Conservation (phyloP, 2,888 invertebrate genomes). For the Diploptera punctata region DNA sequence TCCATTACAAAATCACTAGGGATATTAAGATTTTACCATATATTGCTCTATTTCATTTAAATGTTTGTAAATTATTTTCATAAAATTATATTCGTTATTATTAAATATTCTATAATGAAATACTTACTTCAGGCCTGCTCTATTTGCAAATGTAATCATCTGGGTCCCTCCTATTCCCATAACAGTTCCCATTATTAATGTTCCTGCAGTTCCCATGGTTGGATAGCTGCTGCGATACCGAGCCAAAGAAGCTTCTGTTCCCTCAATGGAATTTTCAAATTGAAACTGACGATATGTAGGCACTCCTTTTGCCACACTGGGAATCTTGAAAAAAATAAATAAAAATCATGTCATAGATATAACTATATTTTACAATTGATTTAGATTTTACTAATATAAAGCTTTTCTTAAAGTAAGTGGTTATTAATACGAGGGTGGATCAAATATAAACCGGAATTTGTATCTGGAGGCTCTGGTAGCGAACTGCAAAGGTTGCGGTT, state of each 20-base stretch:
- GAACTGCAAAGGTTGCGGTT: too few species aligned
- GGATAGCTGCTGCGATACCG: conserved; percentile 41
- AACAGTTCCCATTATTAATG: background rate
- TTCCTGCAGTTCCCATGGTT: conserved; percentile 36
- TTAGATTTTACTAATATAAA: too few species aligned
- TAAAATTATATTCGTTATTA: too few species aligned
- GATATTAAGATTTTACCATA: background rate
- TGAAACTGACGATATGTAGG: conserved; percentile 45
- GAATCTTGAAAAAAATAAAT: too few species aligned
- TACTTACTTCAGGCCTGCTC: background rate
- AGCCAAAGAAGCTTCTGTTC: conserved; percentile 43
- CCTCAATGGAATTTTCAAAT: conserved; percentile 45
- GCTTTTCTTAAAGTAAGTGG: too few species aligned
- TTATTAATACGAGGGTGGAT: too few species aligned
- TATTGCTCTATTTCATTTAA: background rate
- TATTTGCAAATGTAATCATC: background rate
- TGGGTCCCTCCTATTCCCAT: background rate
- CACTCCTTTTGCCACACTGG: conserved; percentile 8
- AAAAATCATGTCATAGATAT: too few species aligned
- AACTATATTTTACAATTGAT: too few species aligned
- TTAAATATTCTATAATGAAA: too few species aligned
- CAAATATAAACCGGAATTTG: too few species aligned
- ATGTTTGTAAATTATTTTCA: background rate
- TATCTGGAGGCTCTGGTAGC: too few species aligned
- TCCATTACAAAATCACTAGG: background rate